Evolutionary conservation across 2,888 invertebrate genomes (phyloP).

Genomic region (Cistogaster globosa): DNA sequence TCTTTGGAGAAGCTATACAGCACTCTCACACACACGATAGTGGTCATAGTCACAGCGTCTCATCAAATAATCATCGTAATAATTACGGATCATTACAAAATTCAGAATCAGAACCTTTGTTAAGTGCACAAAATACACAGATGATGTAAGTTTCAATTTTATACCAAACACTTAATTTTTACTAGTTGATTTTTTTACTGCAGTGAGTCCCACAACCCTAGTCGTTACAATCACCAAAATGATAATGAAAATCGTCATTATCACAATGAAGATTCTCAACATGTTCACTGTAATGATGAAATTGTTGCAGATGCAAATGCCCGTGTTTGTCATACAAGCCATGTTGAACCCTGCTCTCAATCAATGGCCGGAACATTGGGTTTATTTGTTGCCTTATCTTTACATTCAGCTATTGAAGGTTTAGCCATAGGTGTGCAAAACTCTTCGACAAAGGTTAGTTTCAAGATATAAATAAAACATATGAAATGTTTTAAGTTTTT

Average conservation of each 20-base stretch:
- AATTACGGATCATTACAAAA: slow-evolving; percentile 76
- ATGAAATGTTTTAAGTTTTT: too few species aligned
- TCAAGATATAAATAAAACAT: not conserved
- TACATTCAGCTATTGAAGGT: slow-evolving; percentile 92
- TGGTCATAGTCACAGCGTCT: slow-evolving; percentile 31
- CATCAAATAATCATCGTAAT: slow-evolving; percentile 40
- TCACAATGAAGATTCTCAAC: slow-evolving; percentile 18
- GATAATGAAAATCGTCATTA: not conserved
- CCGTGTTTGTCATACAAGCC: slow-evolving; percentile 86
- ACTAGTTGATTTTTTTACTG: not conserved
- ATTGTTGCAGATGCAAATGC: slow-evolving; percentile 79
- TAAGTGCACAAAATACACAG: slow-evolving; percentile 48
- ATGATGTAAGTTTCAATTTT: slow-evolving; percentile 27
- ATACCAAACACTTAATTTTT: not conserved
- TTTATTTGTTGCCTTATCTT: slow-evolving; percentile 88
- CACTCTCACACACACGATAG: slow-evolving; percentile 73
- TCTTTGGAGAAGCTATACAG: slow-evolving; percentile 84
- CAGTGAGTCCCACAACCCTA: not conserved
- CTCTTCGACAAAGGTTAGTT: slow-evolving; percentile 85
- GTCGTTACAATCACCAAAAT: slow-evolving; percentile 9
- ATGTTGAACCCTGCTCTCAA: slow-evolving; percentile 86
- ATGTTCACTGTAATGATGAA: slow-evolving; percentile 74
- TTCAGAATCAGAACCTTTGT: slow-evolving; percentile 74
- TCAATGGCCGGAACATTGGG: slow-evolving; percentile 87
- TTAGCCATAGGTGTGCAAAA: slow-evolving; percentile 91